phyloP scores from a whole-genome alignment of 2,113 vertebrate species.

The Myotis lucifugus region DNA sequence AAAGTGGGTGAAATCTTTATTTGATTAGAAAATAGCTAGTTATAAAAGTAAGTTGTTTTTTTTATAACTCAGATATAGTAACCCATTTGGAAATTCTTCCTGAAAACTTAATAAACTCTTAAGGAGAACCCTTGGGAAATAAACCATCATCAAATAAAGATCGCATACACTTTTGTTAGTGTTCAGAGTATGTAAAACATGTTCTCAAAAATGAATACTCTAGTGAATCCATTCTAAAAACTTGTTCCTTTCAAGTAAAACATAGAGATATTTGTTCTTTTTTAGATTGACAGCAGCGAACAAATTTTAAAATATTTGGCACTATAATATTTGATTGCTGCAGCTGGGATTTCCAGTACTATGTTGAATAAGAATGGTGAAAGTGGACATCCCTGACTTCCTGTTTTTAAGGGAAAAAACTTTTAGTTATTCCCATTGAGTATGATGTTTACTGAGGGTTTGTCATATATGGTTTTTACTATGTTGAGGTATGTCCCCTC shows the following conservation, averaged over 20 bases:
- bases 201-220: not conserved
- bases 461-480: not conserved
- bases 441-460: not conserved
- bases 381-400: not conserved
- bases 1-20: conserved; percentile 15
- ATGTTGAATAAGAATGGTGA: not conserved
- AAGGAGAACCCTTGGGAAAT: not conserved
- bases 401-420: not conserved
- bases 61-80: not conserved
- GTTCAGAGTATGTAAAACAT: not conserved
- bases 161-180: not conserved
- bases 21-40: conserved; percentile 35
- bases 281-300: conserved; percentile 28
- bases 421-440: not conserved
- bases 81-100: conserved; percentile 30
- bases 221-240: conserved; percentile 13
- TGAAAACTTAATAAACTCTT: conserved; percentile 18
- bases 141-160: conserved; percentile 44
- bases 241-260: not conserved
- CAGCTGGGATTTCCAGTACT: not conserved
- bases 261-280: not conserved
- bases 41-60: not conserved
- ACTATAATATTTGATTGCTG: not conserved
- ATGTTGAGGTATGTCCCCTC: not conserved
- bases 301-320: conserved; percentile 27